Conservation (phyloP, 2,113 vertebrate genomes). For the Chionis minor region DNA sequence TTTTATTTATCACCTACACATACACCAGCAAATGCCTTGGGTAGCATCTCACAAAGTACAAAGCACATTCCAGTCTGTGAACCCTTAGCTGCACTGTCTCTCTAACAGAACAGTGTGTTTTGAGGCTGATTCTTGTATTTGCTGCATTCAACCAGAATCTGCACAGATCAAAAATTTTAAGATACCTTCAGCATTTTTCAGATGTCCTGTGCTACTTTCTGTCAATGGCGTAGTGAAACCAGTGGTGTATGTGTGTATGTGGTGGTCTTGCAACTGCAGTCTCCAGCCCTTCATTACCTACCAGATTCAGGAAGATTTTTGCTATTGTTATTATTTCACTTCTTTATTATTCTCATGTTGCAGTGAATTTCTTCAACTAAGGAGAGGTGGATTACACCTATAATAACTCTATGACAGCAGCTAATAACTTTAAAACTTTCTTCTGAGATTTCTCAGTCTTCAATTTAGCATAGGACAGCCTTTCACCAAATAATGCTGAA, state of each 20-base stretch:
- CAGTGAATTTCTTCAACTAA: background rate
- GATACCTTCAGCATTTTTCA: background rate
- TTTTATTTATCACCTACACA: constrained; percentile 1
- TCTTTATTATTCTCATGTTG: background rate
- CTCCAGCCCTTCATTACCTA: background rate
- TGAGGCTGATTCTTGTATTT: background rate
- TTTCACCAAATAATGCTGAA: background rate
- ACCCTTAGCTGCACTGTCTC: background rate
- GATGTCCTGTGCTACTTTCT: background rate
- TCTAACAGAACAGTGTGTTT: background rate
- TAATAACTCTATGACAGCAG: background rate
- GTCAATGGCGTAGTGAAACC: background rate
- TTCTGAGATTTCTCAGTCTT: background rate
- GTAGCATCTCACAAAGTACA: background rate
- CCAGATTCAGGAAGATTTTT: background rate
- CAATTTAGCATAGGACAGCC: background rate
- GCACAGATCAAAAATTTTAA: background rate
- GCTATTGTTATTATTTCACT: background rate
- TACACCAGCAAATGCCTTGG: background rate
- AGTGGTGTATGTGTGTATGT: background rate
- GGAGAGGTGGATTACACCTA: background rate
- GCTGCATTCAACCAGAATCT: background rate
- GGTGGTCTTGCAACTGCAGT: background rate
- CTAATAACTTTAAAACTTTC: background rate
- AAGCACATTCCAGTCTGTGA: background rate